Evolutionary conservation across 2,888 invertebrate genomes (phyloP).

Genomic region (Endotricha flammealis): DNA sequence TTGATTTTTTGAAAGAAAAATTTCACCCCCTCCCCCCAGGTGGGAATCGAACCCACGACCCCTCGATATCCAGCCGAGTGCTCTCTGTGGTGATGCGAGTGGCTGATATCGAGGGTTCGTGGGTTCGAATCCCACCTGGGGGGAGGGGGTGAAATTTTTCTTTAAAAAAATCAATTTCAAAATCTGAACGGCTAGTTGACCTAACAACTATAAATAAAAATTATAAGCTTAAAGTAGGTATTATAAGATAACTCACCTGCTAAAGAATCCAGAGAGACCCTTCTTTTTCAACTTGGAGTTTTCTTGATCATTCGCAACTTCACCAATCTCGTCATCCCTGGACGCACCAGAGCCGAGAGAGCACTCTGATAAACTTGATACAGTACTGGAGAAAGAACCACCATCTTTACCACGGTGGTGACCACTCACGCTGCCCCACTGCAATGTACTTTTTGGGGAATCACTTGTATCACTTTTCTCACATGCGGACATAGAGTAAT

Average conservation of each 20-base stretch:
- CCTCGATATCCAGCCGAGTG: too few relatives aligned
- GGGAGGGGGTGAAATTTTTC: too few relatives aligned
- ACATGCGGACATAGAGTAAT: constrained; percentile 70
- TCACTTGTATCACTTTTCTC: constrained; percentile 75
- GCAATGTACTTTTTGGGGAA: constrained; percentile 70
- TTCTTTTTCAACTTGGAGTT: constrained; percentile 77
- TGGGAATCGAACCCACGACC: too few relatives aligned
- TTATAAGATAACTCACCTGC: constrained; percentile 64
- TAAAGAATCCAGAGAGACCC: constrained; percentile 80
- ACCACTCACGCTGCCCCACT: constrained; percentile 68
- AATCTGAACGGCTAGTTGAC: too few relatives aligned
- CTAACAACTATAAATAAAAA: too few relatives aligned
- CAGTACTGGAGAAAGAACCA: constrained; percentile 82
- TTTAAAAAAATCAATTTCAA: too few relatives aligned
- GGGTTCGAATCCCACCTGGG: too few relatives aligned
- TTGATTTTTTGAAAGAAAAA: too few relatives aligned
- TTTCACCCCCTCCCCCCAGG: too few relatives aligned
- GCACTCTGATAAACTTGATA: constrained; percentile 84
- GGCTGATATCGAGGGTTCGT: too few relatives aligned
- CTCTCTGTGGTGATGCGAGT: too few relatives aligned
- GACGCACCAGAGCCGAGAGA: constrained; percentile 81
- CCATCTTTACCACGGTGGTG: constrained; percentile 78
- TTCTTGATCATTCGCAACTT: constrained; percentile 44
- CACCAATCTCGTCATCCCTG: constrained; percentile 63
- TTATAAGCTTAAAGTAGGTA: background rate